Conservation (phyloP, 2,888 invertebrate species). For the Enchytraeus crypticus region DNA sequence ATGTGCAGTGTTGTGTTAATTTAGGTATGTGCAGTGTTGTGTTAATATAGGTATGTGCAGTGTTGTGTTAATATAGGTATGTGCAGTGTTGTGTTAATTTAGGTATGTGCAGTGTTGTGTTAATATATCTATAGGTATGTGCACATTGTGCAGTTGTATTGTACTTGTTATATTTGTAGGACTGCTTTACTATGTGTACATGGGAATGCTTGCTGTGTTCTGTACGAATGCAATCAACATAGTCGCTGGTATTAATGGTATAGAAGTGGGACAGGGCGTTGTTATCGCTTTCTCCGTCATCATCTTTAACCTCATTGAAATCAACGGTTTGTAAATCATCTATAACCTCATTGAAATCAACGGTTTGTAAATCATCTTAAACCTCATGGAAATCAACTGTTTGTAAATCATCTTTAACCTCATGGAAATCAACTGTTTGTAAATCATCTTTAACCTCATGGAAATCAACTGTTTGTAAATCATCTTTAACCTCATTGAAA, state of each 20-base stretch:
- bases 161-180: conserved; percentile 51
- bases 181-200: conserved; percentile 86
- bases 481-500: conserved; percentile 75
- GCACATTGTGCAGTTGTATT: background rate
- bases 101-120: background rate
- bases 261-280: conserved; percentile 92
- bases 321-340: conserved; percentile 59
- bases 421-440: conserved; percentile 94
- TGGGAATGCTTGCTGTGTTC: conserved; percentile 98
- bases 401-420: conserved; percentile 99
- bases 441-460: conserved; percentile 90
- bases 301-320: conserved; percentile 75
- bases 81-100: background rate
- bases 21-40: no score
- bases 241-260: conserved; percentile 91
- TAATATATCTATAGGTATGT: background rate
- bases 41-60: no score
- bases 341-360: conserved; percentile 58
- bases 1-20: no score
- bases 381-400: conserved; percentile 95
- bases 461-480: conserved; percentile 80
- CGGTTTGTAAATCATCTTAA: conserved; percentile 95
- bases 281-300: conserved; percentile 81
- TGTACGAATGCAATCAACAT: conserved; percentile 99
- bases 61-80: no score